Percentiles rank a stretch among this genome's conserved stretches.
phyloP scores from a whole-genome alignment of 2,888 invertebrate species.

The Boloria euphrosyne region DNA sequence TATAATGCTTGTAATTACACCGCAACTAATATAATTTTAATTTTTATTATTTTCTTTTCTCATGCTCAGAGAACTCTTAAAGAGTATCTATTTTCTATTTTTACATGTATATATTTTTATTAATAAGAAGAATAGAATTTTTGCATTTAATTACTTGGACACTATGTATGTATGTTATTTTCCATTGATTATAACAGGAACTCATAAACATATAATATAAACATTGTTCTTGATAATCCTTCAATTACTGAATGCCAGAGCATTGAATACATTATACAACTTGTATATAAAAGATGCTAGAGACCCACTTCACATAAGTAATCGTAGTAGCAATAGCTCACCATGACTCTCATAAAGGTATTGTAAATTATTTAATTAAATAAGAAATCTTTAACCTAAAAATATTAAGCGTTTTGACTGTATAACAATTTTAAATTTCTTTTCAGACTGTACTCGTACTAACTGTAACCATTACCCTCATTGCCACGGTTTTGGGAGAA shows the following conservation, averaged over 20 bases:
- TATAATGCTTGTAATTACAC: no score
- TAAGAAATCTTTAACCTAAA: not conserved
- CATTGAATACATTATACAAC: conserved; percentile 28
- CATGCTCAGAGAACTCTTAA: no score
- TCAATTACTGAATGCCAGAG: conserved; percentile 21
- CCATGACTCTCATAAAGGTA: conserved; percentile 30
- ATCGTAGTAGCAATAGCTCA: conserved; percentile 5
- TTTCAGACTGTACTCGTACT: conserved; percentile 30
- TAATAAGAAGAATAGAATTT: no score
- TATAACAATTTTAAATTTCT: not conserved
- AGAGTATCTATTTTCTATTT: no score
- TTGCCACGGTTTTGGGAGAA: conserved; percentile 24
- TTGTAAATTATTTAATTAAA: not conserved
- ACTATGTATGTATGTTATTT: not conserved
- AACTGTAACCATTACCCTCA: conserved; percentile 21
- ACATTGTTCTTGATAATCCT: conserved; percentile 11
- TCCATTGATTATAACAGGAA: conserved; percentile 12
- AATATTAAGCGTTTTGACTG: not conserved
- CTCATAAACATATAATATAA: conserved; percentile 13
- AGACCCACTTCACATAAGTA: conserved; percentile 2
- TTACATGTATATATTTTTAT: no score
- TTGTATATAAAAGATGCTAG: conserved; percentile 28
- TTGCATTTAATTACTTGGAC: not conserved
- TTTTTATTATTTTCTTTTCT: no score
- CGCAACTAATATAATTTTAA: no score